Evolutionary conservation across 2,797 vertebrate genomes (phyloP).

Genomic region (Sebastes taczanowskii): DNA sequence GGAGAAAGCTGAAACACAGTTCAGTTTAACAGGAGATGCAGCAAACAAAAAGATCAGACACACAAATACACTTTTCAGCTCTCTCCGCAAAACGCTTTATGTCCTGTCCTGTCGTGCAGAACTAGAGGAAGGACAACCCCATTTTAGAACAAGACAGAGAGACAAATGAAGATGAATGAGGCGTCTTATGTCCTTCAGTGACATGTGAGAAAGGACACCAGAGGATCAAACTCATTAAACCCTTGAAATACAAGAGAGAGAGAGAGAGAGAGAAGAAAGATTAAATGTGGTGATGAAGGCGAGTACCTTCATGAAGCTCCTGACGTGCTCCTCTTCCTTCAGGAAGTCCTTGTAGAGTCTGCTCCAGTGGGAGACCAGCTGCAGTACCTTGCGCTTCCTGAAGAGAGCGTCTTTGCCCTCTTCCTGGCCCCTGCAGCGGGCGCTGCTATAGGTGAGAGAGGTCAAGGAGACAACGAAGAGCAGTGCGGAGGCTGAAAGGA

Average conservation of each 20-base stretch:
- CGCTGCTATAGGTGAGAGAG: slow-evolving; percentile 90
- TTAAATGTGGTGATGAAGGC: neutral
- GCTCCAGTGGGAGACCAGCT: slow-evolving; percentile 96
- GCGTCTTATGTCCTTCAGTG: neutral
- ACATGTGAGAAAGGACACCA: slow-evolving; percentile 1
- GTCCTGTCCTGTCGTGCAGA: slow-evolving; percentile 1
- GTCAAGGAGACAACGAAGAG: slow-evolving; percentile 72
- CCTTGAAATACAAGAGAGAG: neutral
- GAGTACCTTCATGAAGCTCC: slow-evolving; percentile 95
- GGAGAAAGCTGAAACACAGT: neutral
- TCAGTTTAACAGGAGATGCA: neutral
- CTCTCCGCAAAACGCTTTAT: slow-evolving; percentile 6
- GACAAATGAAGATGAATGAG: slow-evolving; percentile 23
- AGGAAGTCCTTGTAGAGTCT: slow-evolving; percentile 95
- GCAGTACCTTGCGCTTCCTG: slow-evolving; percentile 94
- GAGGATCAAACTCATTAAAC: slow-evolving; percentile 11
- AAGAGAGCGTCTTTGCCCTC: slow-evolving; percentile 91
- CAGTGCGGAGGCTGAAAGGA: neutral
- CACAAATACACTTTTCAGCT: neutral
- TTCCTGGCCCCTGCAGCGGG: slow-evolving; percentile 91
- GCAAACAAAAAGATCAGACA: slow-evolving; percentile 1
- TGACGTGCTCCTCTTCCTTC: slow-evolving; percentile 93
- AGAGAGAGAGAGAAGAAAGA: neutral
- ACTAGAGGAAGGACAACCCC: slow-evolving; percentile 1
- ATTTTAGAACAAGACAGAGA: slow-evolving; percentile 10